Conservation (phyloP, 2,797 vertebrate species). For the Rhodeus uyekii region DNA sequence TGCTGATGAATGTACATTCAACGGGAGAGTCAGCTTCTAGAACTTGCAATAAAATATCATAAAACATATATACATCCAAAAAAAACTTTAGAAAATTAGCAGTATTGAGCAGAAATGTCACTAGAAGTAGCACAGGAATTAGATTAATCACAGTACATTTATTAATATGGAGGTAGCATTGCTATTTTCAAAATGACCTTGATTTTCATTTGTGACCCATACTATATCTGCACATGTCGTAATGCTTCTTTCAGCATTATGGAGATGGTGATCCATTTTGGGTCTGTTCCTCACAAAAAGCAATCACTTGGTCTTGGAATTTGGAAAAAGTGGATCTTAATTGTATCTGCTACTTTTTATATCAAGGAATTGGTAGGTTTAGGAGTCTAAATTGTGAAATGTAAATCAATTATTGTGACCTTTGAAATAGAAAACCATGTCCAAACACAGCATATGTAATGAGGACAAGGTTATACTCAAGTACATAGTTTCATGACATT, state of each 20-base stretch:
- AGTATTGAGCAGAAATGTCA: neutral
- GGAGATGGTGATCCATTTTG: neutral
- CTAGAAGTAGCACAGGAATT: conserved; percentile 2
- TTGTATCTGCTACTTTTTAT: neutral
- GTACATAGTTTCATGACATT: no score
- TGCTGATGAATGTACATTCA: conserved; percentile 40
- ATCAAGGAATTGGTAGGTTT: neutral
- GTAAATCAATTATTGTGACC: neutral
- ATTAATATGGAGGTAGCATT: neutral
- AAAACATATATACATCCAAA: neutral
- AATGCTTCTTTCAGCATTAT: neutral
- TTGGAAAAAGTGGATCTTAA: neutral
- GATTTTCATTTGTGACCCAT: neutral
- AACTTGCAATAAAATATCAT: conserved; percentile 15
- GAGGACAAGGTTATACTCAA: neutral
- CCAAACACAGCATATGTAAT: neutral
- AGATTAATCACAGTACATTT: neutral
- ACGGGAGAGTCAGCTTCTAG: conserved; percentile 25
- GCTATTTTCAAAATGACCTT: neutral
- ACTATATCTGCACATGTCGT: neutral
- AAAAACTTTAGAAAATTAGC: neutral
- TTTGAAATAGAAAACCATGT: neutral
- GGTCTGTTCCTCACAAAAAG: neutral
- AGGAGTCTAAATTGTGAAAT: neutral
- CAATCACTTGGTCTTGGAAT: neutral